Conservation (phyloP, 1,140 invertebrate genomes). For the Drosophila orena region DNA sequence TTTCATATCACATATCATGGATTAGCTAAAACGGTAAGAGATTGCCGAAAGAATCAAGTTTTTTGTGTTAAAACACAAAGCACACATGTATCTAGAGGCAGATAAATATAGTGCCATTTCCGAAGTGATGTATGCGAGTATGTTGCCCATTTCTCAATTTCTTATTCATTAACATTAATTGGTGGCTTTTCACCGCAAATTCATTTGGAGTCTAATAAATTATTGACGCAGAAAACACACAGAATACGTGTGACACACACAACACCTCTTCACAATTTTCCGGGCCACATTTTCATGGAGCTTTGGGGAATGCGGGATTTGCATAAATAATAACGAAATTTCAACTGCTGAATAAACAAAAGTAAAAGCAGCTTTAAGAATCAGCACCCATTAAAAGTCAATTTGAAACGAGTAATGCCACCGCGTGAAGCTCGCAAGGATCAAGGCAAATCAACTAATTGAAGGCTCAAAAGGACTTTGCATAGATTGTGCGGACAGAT, state of each 20-base stretch:
- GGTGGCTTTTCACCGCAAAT: background rate
- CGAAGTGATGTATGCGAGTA: background rate
- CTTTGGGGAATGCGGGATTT: conserved; percentile 20
- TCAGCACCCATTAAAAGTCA: conserved; percentile 36
- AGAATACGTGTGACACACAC: conserved; percentile 7
- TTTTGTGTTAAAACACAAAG: no score
- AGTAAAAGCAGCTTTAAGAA: conserved; percentile 27
- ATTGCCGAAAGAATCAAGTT: no score
- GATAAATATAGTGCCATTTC: no score
- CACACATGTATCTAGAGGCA: no score
- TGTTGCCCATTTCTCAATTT: background rate
- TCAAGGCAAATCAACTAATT: conserved; percentile 64
- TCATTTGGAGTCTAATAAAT: background rate
- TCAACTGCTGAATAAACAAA: conserved; percentile 31
- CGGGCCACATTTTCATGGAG: conserved; percentile 8
- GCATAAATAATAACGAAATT: conserved; percentile 58
- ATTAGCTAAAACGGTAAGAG: background rate
- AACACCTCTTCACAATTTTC: background rate
- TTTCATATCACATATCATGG: no score
- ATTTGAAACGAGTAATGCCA: conserved; percentile 46
- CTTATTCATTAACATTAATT: conserved; percentile 11
- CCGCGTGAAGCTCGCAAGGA: conserved; percentile 6
- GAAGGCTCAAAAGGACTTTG: conserved; percentile 59
- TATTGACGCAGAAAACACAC: background rate
- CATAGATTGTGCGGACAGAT: conserved; percentile 50